Conservation (phyloP, 37 sponge, comb jelly and placozoan species). For the Mnemiopsis leidyi region DNA sequence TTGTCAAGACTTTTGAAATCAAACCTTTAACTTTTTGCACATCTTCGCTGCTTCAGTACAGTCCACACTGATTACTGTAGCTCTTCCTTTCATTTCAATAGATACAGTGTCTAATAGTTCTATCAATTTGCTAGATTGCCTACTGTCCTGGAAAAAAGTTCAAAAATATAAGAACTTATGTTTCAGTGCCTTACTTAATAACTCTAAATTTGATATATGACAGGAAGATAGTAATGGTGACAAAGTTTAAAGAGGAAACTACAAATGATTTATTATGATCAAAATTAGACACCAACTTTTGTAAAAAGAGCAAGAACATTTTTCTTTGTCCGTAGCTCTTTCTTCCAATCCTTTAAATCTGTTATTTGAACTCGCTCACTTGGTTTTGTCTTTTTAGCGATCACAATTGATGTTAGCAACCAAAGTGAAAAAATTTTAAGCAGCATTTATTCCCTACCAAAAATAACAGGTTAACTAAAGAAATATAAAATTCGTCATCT, state of each 20-base stretch:
- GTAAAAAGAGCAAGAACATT: slow-evolving; percentile 79
- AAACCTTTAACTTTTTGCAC: slow-evolving; percentile 82
- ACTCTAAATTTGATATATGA: too few relatives aligned
- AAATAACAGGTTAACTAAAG: too few relatives aligned
- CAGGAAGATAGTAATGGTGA: background rate
- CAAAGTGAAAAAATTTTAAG: background rate
- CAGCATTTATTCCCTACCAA: background rate
- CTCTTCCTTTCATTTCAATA: slow-evolving; percentile 70
- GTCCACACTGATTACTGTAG: slow-evolving; percentile 78
- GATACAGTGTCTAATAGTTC: slow-evolving; percentile 75
- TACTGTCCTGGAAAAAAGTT: slow-evolving; percentile 2
- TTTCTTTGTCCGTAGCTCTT: slow-evolving; percentile 75
- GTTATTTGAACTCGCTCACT: slow-evolving; percentile 68
- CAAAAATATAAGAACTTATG: too few relatives aligned
- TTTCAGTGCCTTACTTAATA: too few relatives aligned
- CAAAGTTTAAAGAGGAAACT: background rate
- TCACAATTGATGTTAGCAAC: background rate
- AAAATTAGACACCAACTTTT: slow-evolving; percentile 38
- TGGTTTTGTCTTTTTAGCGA: background rate
- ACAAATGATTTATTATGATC: too few relatives aligned
- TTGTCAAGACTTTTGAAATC: background rate
- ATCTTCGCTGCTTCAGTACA: slow-evolving; percentile 69
- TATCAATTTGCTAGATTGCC: slow-evolving; percentile 41
- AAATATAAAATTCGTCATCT: too few relatives aligned
- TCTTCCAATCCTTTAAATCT: slow-evolving; percentile 85